Percentiles rank a stretch among this genome's conserved stretches.
These are phyloP conservation scores for Rhyacichthys aspro DNA, from an alignment of 2,797 vertebrate species.

Conservation along the genomic window DNA sequence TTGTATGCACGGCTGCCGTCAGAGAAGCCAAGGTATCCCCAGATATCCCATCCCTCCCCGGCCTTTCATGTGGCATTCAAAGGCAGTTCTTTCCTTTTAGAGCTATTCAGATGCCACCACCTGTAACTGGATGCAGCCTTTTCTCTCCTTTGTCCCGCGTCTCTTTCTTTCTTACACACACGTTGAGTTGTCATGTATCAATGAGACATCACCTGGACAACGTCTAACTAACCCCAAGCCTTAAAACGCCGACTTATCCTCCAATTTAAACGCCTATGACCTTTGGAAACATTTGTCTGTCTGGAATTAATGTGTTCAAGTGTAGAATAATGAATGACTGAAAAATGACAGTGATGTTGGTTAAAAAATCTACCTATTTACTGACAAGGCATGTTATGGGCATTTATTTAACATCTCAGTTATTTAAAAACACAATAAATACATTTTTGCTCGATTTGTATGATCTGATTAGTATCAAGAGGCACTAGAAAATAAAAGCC, in stretches of 20 bases:
- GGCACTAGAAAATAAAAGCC: too few species aligned
- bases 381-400: too few species aligned
- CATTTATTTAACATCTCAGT: too few species aligned
- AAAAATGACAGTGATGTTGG: too few species aligned
- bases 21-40: slow-evolving; percentile 74
- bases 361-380: too few species aligned
- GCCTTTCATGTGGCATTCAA: slow-evolving; percentile 81
- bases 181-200: slow-evolving; percentile 5
- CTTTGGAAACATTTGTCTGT: not conserved
- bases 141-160: slow-evolving; percentile 60
- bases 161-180: slow-evolving; percentile 6
- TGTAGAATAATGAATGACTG: too few species aligned
- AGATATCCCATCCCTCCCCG: slow-evolving; percentile 75
- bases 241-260: too few species aligned
- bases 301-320: too few species aligned
- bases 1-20: slow-evolving; percentile 83
- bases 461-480: too few species aligned
- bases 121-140: slow-evolving; percentile 81
- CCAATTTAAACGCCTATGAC: not conserved
- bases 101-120: slow-evolving; percentile 80
- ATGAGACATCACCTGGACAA: slow-evolving; percentile 9
- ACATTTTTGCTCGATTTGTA: too few species aligned
- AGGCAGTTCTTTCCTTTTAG: slow-evolving; percentile 77
- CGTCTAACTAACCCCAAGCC: not conserved
- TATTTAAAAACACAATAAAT: too few species aligned